Percentiles rank a stretch among this genome's conserved stretches.
phyloP scores from a whole-genome alignment of 2,888 invertebrate species.

The Tiliacea citrago region DNA sequence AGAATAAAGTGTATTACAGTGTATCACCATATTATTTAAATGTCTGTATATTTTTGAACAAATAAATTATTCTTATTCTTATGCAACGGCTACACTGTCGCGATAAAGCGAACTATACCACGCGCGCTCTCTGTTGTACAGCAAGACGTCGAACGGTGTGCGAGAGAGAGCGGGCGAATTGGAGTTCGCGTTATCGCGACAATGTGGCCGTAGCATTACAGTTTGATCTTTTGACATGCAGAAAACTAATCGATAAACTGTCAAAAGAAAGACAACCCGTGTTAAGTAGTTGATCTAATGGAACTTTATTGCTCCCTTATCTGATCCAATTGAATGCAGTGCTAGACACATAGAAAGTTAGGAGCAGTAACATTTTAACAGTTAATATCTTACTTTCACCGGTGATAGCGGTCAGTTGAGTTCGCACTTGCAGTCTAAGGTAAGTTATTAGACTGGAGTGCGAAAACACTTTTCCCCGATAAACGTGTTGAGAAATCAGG shows the following conservation, averaged over 20 bases:
- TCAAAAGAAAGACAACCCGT: slow-evolving; percentile 12
- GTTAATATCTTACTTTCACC: slow-evolving; percentile 60
- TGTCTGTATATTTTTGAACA: too few relatives aligned
- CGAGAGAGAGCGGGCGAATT: too few relatives aligned
- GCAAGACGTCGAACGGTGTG: too few relatives aligned
- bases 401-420: slow-evolving; percentile 61
- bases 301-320: slow-evolving; percentile 49
- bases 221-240: not conserved
- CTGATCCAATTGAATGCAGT: too few relatives aligned
- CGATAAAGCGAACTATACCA: too few relatives aligned
- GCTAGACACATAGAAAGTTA: slow-evolving; percentile 56
- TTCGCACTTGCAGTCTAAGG: slow-evolving; percentile 40
- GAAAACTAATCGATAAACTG: slow-evolving; percentile 12
- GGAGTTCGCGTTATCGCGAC: too few relatives aligned
- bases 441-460: slow-evolving; percentile 45
- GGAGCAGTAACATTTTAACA: slow-evolving; percentile 51
- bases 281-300: slow-evolving; percentile 13
- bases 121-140: too few relatives aligned
- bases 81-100: too few relatives aligned
- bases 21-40: too few relatives aligned
- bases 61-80: too few relatives aligned
- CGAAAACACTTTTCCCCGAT: slow-evolving; percentile 39
- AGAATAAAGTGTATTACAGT: too few relatives aligned
- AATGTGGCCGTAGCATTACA: not conserved
- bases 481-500: slow-evolving; percentile 26